Evolutionary conservation across 2,888 invertebrate species (phyloP), one percentile per base, ranked within the genome.

Genomic region (Chalcosyrphus nemorum): DNA sequence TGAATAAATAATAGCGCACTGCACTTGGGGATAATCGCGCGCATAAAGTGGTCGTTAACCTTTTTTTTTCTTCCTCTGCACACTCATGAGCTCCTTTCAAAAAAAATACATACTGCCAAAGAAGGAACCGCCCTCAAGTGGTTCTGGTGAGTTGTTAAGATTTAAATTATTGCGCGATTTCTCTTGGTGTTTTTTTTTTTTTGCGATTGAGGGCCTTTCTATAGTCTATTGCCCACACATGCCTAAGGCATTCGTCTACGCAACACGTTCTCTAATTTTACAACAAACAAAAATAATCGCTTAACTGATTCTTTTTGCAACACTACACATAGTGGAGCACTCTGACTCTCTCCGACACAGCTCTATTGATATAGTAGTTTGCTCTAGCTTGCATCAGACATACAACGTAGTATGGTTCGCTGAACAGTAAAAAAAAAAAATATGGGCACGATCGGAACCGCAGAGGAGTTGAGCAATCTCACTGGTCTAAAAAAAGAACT

Each of bases 31-130:
- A 82, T 77, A 81, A 75, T 75, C 61, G 81, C 75, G 54, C 56
- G 54, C 59, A 82, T 61, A 72, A 82, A 82, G 77, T 82, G 82
- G 82, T 74, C 78, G 66, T 82, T 82, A 77, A 82, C 82, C 82
- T 56, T 68, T 70, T 75, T 65, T 32, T 61, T 9, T 59, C 17
- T 13, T 27, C n/a, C 43, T 35, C 52, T 9, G 24, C 35, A 45
- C 56, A 47, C 45, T 27, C 29, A 27, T 65, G 72, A 68, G 72
- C 13, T 77, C 72, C 65, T 66, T 71, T 50, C n/a, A 65, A 56
- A 41, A n/a, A n/a, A 15, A 27, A 17, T 56, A 57, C 32, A 35
- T 50, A 54, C 24, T 65, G 56, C 19, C 63, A 11, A 71, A 19
- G 43, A 54, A 41, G 66, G 54, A 43, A 61, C 66, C 82, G 78